Conservation (phyloP, 2,888 invertebrate species). For the Lydus trimaculatus region DNA sequence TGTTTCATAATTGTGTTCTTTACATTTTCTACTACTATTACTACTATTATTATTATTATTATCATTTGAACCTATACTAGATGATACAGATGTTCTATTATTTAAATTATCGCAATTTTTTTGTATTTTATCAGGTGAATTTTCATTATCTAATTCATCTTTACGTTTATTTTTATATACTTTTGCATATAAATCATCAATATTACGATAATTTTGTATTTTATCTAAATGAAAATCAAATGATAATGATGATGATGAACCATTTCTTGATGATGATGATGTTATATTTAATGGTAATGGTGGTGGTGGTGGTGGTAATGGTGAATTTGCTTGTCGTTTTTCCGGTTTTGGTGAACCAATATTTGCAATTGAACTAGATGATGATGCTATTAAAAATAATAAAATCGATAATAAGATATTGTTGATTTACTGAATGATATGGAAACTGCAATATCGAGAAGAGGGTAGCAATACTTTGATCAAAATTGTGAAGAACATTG, state of each 20-base stretch:
- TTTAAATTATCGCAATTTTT: conserved; percentile 27
- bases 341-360: conserved; percentile 89
- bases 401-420: background rate
- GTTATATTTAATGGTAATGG: conserved; percentile 63
- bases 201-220: conserved; percentile 62
- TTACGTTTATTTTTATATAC: conserved; percentile 71
- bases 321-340: conserved; percentile 89
- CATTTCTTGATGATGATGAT: background rate
- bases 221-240: conserved; percentile 59
- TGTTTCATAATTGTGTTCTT: conserved; percentile 69
- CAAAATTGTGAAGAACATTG: too few species aligned
- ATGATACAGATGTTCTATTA: conserved; percentile 21
- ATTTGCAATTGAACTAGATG: conserved; percentile 68
- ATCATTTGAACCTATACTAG: conserved; percentile 14
- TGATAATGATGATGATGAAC: conserved; percentile 57
- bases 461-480: too few species aligned
- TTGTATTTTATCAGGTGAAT: conserved; percentile 30
- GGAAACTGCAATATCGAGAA: too few species aligned
- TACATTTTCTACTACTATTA: conserved; percentile 14
- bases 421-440: too few species aligned
- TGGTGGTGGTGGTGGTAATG: conserved; percentile 79
- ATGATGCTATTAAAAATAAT: conserved; percentile 68
- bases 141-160: conserved; percentile 33
- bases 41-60: background rate
- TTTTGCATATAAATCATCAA: conserved; percentile 93